Evolutionary conservation across 2,113 vertebrate genomes (phyloP), one percentile per base, ranked within the genome.

Genomic region (Lophochroa leadbeateri): DNA sequence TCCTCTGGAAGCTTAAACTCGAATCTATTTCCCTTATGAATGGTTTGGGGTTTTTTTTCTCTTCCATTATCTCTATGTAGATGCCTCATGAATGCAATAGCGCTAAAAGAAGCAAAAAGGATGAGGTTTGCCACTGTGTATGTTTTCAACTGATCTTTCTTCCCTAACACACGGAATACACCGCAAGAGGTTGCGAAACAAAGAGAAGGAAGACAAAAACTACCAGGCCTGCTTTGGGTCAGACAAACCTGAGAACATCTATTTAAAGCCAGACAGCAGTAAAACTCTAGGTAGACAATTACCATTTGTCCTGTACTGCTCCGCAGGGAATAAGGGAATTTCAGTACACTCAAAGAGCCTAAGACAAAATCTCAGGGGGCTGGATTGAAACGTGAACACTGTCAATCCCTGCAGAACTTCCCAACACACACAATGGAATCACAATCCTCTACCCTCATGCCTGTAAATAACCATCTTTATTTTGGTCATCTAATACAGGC

Each of bases 191-290:
- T 65, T 95, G 61, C 50, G 82, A 95, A 97, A 95, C 70, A 96
- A 87, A 94, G 76, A 44, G 37, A 46, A 96, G 37, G 9, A 76
- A 17, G 4, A 15, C 77, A 89, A 95, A 88, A 64, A 82, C 47
- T 83, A 53, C 74, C 91, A 68, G 35, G n/a, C 70, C 49, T 84
- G 10, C 43, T 82, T 88, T 84, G 72, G 69, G 69, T 65, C 52
- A 90, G 47, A 61, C 47, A 64, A 52, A 57, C 65, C 71, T 53
- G 53, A 77, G 29, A 47, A 80, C 57, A 79, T 61, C 81, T 90
- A 82, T 95, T 96, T 79, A 75, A 96, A 96, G 91, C 44, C 71
- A 92, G 90, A 76, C 75, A 91, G 96, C 81, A 97, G 43, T 58
- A 94, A 68, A 76, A 75, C 31, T 71, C 72, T 33, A 33, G 5